Conservation (phyloP, 2,113 vertebrate genomes). For the Pogonocichla stellata region DNA sequence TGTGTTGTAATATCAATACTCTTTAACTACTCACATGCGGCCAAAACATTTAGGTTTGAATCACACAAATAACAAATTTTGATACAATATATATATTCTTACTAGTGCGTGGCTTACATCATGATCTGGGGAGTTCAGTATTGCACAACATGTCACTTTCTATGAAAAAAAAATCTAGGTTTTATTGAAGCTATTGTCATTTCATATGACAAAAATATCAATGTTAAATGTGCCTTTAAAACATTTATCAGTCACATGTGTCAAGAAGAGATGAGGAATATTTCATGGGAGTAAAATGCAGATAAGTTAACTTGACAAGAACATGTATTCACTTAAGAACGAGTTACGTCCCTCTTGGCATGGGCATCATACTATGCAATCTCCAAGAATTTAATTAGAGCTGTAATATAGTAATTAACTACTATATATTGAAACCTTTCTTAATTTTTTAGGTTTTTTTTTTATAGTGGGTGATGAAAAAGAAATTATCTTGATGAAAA, state of each 20-base stretch:
- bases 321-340: constrained; percentile 33
- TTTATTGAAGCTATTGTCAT: constrained; percentile 34
- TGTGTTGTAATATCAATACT: not conserved
- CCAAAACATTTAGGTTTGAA: not conserved
- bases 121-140: not conserved
- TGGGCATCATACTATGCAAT: constrained; percentile 23
- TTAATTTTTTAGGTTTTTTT: not conserved
- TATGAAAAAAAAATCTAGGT: constrained; percentile 30
- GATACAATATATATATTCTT: not conserved
- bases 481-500: not conserved
- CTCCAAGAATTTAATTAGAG: constrained; percentile 60
- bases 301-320: constrained; percentile 52
- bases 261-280: constrained; percentile 34
- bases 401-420: constrained; percentile 37
- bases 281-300: constrained; percentile 38
- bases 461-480: not conserved
- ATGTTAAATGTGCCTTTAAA: constrained; percentile 47
- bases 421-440: constrained; percentile 35
- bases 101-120: not conserved
- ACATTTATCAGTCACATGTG: constrained; percentile 51
- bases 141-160: not conserved
- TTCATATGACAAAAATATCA: constrained; percentile 49
- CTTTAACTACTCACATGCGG: not conserved
- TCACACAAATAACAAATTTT: not conserved
- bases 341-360: constrained; percentile 43